Base-by-base conservation (phyloP, 2,797 vertebrate species). In the Aselliscus stoliczkanus region DNA sequence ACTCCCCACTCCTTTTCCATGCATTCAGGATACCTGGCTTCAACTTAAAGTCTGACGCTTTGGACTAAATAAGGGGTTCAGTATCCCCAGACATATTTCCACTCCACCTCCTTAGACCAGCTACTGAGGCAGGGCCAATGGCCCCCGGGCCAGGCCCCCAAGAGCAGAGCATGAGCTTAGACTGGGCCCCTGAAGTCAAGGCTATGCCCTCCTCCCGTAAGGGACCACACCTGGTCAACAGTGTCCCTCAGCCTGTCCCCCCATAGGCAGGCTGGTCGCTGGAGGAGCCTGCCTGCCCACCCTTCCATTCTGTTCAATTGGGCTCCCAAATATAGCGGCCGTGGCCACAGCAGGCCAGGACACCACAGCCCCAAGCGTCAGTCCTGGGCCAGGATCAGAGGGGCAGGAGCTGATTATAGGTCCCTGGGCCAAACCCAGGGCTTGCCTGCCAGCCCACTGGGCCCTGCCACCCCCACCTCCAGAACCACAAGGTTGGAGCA, bases 311-410 rank as follows among this genome's bases (percentile, higher is more conserved):
- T 84, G 95, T 69, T 94, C 93, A 96, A 25, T 84, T 60, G 93
- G 95, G 90, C 88, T 98, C 97, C 97, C 97, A 97, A 97, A 98
- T 98, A 98, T 97, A 97, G 97, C 90, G 96, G 95, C 97, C 56
- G 34, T 80, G 95, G 97, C 95, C 97, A 96, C 96, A 98, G 97
- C 96, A 79, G 75, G 96, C 97, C 96, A 97, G 97, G 95, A 96
- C 95, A 97, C 97, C 97, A 93, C 97, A 95, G 96, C 93, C 96
- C 94, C 86, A 88, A 97, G 97, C 97, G 97, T 98, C 97, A 97
- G 97, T 88, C 97, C 95, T 96, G 97, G 97, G 97, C 95, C 10
- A 5, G 62, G 86, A 95, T 90, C 95, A 97, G 95, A 89, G 91
- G 91, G 60, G 64, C 84, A 93, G 96, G 95, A 97, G 97, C 95